Evolutionary conservation across 2,797 vertebrate species (phyloP).

Genomic region (Macropus fuliginosus): DNA sequence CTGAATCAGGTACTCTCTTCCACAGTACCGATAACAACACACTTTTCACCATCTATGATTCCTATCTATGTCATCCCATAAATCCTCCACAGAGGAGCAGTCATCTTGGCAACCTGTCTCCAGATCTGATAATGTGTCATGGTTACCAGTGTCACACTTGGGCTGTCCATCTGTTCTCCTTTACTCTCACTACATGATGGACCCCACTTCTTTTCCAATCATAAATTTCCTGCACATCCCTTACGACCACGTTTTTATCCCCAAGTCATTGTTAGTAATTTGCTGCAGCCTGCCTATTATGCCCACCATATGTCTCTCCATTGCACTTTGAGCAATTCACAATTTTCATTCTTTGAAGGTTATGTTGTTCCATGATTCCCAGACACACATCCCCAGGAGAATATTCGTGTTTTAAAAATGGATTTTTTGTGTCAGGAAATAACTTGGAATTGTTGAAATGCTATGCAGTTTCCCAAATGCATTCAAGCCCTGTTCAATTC

Average conservation of each 20-base stretch:
- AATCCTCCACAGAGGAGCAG: neutral
- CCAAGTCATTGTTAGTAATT: neutral
- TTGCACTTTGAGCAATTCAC: neutral
- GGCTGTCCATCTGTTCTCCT: neutral
- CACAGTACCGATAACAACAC: neutral
- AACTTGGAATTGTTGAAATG: neutral
- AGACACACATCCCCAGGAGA: neutral
- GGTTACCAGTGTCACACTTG: neutral
- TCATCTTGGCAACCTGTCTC: neutral
- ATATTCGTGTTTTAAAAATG: neutral
- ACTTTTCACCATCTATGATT: neutral
- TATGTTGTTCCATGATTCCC: neutral
- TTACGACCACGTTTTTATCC: neutral
- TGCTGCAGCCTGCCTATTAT: neutral
- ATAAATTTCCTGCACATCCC: neutral
- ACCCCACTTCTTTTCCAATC: neutral
- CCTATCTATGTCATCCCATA: neutral
- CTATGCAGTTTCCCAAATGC: neutral
- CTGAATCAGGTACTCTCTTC: neutral
- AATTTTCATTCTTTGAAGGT: neutral
- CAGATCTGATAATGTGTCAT: neutral
- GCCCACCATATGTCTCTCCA: neutral
- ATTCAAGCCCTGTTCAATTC: neutral
- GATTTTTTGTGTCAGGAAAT: neutral
- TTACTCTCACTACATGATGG: neutral